Evolutionary conservation across 2,113 vertebrate species (phyloP).

Genomic region (Chaetodon trifascialis): DNA sequence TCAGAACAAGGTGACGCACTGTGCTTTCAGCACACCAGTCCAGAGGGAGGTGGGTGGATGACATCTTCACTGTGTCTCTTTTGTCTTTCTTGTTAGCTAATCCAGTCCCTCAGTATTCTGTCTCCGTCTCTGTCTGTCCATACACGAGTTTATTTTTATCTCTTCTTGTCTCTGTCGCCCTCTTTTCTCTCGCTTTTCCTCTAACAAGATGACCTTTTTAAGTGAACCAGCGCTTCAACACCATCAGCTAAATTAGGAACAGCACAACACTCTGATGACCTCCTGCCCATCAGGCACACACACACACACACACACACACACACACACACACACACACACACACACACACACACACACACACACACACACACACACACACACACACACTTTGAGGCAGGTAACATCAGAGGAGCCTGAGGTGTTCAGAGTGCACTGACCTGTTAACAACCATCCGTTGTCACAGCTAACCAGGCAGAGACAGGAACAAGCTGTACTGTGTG

Average conservation of each 20-base stretch:
- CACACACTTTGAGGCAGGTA: constrained; percentile 19
- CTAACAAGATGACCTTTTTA: constrained; percentile 32
- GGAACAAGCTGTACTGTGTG: constrained; percentile 20
- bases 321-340: constrained; percentile 17
- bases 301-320: constrained; percentile 18
- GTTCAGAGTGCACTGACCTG: constrained; percentile 36
- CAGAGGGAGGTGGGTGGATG: constrained; percentile 24
- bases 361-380: constrained; percentile 22
- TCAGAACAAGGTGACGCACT: background rate
- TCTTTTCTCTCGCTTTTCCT: background rate
- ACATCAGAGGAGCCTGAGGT: constrained; percentile 23
- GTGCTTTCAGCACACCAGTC: background rate
- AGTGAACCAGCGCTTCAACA: constrained; percentile 17
- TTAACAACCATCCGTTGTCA: constrained; percentile 21
- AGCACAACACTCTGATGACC: constrained; percentile 2
- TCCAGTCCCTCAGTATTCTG: too few relatives aligned
- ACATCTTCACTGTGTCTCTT: constrained; percentile 5
- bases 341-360: constrained; percentile 21
- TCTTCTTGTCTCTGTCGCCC: background rate
- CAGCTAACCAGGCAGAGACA: constrained; percentile 20
- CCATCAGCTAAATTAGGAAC: constrained; percentile 30
- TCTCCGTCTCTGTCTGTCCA: background rate
- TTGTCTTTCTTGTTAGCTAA: too few relatives aligned
- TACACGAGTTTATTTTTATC: background rate
- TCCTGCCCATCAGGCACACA: constrained; percentile 8